Conservation (phyloP, 1,140 invertebrate species). For the Dendroctonus valens region DNA sequence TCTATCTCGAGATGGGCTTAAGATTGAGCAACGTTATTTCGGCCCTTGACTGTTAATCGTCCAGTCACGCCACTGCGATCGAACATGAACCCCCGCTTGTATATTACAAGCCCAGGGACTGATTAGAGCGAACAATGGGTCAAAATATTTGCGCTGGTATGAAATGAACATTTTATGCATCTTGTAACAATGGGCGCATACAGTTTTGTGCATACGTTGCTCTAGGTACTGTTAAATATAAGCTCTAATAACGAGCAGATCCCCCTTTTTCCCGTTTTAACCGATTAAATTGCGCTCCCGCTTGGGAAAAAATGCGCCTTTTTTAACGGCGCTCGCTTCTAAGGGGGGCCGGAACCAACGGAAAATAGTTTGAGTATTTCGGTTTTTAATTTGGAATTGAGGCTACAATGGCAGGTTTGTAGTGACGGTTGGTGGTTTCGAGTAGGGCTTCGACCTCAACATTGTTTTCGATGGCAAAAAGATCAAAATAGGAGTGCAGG, state of each 20-base stretch:
- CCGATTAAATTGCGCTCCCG: conserved; percentile 5
- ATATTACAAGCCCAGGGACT: conserved; percentile 17
- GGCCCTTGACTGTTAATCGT: too few relatives aligned
- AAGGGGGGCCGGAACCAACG: too few relatives aligned
- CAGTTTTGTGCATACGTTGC: conserved; percentile 24
- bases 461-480: too few relatives aligned
- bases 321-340: too few relatives aligned
- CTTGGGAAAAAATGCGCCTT: not conserved
- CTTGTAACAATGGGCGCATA: conserved; percentile 11
- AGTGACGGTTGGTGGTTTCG: too few relatives aligned
- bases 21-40: not conserved
- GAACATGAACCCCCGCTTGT: not conserved
- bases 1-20: too few relatives aligned
- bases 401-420: too few relatives aligned
- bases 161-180: conserved; percentile 23
- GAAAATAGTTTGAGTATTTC: too few relatives aligned
- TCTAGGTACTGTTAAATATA: conserved; percentile 25
- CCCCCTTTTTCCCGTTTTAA: conserved; percentile 10
- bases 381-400: too few relatives aligned
- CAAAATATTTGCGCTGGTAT: conserved; percentile 17
- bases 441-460: too few relatives aligned
- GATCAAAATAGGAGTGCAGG: too few relatives aligned
- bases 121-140: conserved; percentile 20
- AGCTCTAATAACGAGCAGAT: conserved; percentile 14
- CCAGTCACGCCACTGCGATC: too few relatives aligned